Evolutionary conservation across 2,797 vertebrate species (phyloP).

Genomic region (Danio tinwini): DNA sequence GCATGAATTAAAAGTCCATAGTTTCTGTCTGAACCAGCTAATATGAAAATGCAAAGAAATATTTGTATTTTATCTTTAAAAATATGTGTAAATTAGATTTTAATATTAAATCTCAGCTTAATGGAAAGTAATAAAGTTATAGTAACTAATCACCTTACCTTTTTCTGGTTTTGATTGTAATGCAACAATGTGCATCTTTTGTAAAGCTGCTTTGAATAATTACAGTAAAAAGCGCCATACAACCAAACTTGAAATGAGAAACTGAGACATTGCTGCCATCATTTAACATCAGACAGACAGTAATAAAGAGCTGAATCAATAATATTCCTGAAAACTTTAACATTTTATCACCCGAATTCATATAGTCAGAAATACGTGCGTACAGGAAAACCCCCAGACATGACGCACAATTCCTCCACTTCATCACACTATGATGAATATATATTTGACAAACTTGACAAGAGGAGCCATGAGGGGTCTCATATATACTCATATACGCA

Average conservation of each 20-base stretch:
- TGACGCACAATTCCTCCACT: conserved; percentile 27
- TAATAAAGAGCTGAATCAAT: conserved; percentile 24
- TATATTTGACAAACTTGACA: conserved; percentile 46
- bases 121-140: no score
- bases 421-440: conserved; percentile 47
- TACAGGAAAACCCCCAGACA: conserved; percentile 12
- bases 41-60: no score
- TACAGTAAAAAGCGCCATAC: no score
- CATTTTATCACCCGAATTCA: conserved; percentile 20
- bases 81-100: no score
- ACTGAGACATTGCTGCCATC: neutral
- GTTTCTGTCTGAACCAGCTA: no score
- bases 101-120: no score
- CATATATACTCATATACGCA: conserved; percentile 49
- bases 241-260: neutral
- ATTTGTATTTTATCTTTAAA: no score
- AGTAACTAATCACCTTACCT: no score
- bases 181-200: no score
- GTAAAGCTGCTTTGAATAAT: no score
- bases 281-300: neutral
- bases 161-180: no score
- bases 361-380: conserved; percentile 10
- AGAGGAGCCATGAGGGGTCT: conserved; percentile 43
- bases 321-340: conserved; percentile 6
- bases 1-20: no score